These are phyloP conservation scores for Patella ulyssiponensis DNA, from an alignment of 2,888 invertebrate species.

Conservation along the genomic window DNA sequence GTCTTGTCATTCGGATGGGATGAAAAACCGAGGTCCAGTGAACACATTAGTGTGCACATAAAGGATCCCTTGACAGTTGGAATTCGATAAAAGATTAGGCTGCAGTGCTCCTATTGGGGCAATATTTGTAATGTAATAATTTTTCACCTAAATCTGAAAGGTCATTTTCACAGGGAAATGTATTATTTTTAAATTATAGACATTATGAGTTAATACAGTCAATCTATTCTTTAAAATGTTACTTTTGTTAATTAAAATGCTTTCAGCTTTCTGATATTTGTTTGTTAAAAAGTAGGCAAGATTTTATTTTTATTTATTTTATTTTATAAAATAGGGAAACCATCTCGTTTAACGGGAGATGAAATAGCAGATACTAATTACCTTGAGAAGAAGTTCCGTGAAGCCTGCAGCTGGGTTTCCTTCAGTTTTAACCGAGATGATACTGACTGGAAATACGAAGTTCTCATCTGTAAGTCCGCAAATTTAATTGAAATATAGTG, in stretches of 20 bases:
- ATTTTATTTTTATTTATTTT: background rate
- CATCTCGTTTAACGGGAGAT: slow-evolving; percentile 56
- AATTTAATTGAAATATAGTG: background rate
- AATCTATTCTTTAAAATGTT: background rate
- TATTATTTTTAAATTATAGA: background rate
- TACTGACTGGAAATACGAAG: slow-evolving; percentile 71
- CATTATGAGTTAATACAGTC: background rate
- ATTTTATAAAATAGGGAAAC: slow-evolving; percentile 57
- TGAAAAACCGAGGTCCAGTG: no score
- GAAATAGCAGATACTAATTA: slow-evolving; percentile 57
- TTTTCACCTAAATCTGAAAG: no score
- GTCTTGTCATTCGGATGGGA: no score
- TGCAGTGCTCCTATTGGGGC: no score
- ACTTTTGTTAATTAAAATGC: no score
- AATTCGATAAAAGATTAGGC: no score
- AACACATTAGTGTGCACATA: no score
- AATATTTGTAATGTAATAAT: no score
- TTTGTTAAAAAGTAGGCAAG: no score
- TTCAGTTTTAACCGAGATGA: slow-evolving; percentile 71
- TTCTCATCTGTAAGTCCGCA: slow-evolving; percentile 67
- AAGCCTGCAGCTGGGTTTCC: slow-evolving; percentile 71
- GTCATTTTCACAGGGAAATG: no score
- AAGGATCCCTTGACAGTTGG: no score
- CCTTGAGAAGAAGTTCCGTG: slow-evolving; percentile 66
- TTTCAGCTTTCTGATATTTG: no score